Base-by-base conservation (phyloP, 2,888 invertebrate genomes). In the Ligdia adustata region DNA sequence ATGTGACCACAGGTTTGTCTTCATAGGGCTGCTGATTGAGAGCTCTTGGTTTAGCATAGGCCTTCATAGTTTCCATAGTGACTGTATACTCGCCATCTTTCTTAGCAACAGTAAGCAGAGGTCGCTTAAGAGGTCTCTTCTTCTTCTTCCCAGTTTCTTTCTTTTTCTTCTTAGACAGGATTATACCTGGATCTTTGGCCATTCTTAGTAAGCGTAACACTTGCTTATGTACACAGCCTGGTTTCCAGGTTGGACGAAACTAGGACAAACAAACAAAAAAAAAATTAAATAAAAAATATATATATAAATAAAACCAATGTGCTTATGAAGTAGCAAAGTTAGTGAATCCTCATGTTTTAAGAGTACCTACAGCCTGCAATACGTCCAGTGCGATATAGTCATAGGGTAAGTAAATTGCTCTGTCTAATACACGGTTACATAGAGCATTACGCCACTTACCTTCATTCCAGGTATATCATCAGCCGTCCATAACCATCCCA, bases 401-500 rank as follows among this genome's bases (percentile, higher is more conserved):
- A n/a, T n/a, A n/a, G n/a, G n/a, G n/a, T n/a, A n/a, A n/a, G n/a
- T n/a, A n/a, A n/a, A n/a, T n/a, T n/a, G n/a, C n/a, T n/a, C n/a
- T n/a, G n/a, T n/a, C n/a, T n/a, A n/a, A n/a, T n/a, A n/a, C n/a
- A n/a, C n/a, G n/a, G n/a, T n/a, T n/a, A n/a, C n/a, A n/a, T n/a
- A n/a, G n/a, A n/a, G n/a, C n/a, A n/a, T n/a, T n/a, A 15, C 16
- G 7, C 4, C 38, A 42, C 43, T 41, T 79, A 88, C 90, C 82
- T 82, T 85, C 52, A 87, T 44, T 29, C 89, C 90, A 33, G 87
- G 82, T 18, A 82, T 52, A 58, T 85, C 66, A 50, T 85, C 82
- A 41, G 87, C 78, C 51, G 72, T 87, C 90, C 90, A 91, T 13
- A 89, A 63, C 90, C 90, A 91, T n/a, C 90, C 90, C 89, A 90